A percentile compares a stretch with the other conserved stretches of the same genome.
These are phyloP conservation scores for Pungitius pungitius DNA, from an alignment of 2,113 vertebrate species.

Conservation along the genomic window DNA sequence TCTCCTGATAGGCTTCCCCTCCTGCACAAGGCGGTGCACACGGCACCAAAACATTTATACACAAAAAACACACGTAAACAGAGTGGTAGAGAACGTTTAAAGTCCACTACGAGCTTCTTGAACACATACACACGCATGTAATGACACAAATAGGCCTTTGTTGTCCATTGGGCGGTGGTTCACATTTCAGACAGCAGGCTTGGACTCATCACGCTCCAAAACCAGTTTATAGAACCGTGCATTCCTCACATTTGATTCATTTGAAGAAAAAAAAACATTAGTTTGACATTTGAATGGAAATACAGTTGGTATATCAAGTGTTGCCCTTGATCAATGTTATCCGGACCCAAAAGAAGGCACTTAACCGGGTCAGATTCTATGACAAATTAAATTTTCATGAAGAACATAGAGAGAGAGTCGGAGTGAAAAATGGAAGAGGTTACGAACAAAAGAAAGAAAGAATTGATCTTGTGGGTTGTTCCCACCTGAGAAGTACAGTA, in stretches of 20 bases:
- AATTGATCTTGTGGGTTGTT: background rate
- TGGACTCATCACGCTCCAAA: background rate
- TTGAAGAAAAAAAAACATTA: background rate
- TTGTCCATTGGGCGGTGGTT: background rate
- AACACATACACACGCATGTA: background rate
- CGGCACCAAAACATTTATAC: conserved; percentile 16
- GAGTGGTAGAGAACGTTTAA: background rate
- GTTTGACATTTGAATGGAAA: background rate
- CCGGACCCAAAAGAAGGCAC: background rate
- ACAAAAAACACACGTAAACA: background rate
- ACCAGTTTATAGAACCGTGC: background rate
- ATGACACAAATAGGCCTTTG: background rate
- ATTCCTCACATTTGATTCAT: background rate
- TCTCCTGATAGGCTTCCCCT: conserved; percentile 36
- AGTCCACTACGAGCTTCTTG: background rate
- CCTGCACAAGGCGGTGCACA: conserved; percentile 11
- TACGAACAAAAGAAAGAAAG: background rate
- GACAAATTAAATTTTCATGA: background rate
- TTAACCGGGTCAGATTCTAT: conserved; percentile 32
- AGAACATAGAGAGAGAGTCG: background rate
- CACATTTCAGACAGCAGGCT: background rate
- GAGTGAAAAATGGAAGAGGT: background rate
- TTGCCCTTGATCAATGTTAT: conserved; percentile 16
- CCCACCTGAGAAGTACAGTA: conserved; percentile 1
- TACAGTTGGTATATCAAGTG: conserved; percentile 21